phyloP scores from a whole-genome alignment of 2,797 vertebrate species.

The Tinamus major region DNA sequence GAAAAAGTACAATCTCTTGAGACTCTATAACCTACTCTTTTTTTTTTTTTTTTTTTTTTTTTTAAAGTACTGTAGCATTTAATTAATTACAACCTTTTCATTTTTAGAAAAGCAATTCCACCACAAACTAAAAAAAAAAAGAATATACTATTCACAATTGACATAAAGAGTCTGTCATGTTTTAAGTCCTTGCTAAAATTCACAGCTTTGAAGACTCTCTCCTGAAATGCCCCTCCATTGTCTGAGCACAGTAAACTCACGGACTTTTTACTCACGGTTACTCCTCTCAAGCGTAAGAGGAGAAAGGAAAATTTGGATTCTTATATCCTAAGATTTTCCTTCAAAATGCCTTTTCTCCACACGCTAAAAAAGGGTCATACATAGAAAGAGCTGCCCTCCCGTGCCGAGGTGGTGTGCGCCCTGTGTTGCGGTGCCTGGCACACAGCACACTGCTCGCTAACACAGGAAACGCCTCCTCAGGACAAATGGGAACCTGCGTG shows the following conservation, averaged over 20 bases:
- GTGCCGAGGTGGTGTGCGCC: neutral
- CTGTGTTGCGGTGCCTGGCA: neutral
- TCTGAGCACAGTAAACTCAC: fast-evolving
- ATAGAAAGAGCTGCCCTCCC: neutral
- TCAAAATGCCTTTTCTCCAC: neutral
- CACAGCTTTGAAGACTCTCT: neutral
- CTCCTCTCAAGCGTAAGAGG: neutral
- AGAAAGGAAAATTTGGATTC: neutral
- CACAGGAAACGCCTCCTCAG: constrained; percentile 27
- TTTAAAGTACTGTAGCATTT: neutral
- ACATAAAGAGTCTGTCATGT: neutral
- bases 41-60: neutral
- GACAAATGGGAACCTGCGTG: neutral
- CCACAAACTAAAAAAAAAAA: neutral
- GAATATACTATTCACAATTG: neutral
- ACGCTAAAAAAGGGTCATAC: neutral
- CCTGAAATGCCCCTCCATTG: neutral
- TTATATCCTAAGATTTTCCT: neutral
- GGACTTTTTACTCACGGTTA: neutral
- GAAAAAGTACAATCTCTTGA: neutral
- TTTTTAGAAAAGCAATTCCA: constrained; percentile 15
- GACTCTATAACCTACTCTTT: neutral
- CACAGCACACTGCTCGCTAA: neutral
- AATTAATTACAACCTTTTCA: neutral
- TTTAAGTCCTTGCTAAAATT: neutral